These are phyloP conservation scores for Anoplolepis gracilipes DNA, from an alignment of 1,140 invertebrate genomes.

Conservation along the genomic window DNA sequence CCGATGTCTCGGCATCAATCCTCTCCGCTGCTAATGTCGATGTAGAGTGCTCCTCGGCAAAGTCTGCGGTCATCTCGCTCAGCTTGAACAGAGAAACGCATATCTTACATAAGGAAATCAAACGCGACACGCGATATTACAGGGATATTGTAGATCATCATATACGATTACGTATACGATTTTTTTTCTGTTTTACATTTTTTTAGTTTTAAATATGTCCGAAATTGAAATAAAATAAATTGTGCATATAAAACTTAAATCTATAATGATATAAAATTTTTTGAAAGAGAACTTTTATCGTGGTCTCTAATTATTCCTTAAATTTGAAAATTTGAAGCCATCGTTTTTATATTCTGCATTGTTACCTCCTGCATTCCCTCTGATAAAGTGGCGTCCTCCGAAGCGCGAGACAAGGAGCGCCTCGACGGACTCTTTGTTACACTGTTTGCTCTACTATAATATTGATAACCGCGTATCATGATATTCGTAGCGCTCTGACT, in stretches of 20 bases:
- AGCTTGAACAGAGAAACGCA: constrained; percentile 87
- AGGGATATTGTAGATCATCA: background rate
- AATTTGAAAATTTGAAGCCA: background rate
- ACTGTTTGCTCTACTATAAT: constrained; percentile 88
- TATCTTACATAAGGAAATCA: constrained; percentile 17
- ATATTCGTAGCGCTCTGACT: constrained; percentile 92
- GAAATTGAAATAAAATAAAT: background rate
- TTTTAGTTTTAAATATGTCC: background rate
- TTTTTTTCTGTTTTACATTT: background rate
- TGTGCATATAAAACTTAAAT: background rate
- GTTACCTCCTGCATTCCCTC: constrained; percentile 87
- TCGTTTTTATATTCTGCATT: background rate
- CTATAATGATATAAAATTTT: background rate
- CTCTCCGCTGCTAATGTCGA: constrained; percentile 95
- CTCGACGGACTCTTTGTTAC: constrained; percentile 83
- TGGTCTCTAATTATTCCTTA: background rate
- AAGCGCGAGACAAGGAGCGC: constrained; percentile 78
- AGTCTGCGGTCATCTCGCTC: constrained; percentile 95
- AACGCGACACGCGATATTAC: constrained; percentile 3
- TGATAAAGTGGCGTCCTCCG: constrained; percentile 88
- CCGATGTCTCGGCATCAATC: constrained; percentile 94
- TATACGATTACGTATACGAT: background rate
- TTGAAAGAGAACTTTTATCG: background rate
- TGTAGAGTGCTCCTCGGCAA: constrained; percentile 96
- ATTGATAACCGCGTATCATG: constrained; percentile 92